Percentiles rank a stretch among this genome's conserved stretches.
Conservation (phyloP, 1,140 invertebrate species). For the Polypedilum vanderplanki region DNA sequence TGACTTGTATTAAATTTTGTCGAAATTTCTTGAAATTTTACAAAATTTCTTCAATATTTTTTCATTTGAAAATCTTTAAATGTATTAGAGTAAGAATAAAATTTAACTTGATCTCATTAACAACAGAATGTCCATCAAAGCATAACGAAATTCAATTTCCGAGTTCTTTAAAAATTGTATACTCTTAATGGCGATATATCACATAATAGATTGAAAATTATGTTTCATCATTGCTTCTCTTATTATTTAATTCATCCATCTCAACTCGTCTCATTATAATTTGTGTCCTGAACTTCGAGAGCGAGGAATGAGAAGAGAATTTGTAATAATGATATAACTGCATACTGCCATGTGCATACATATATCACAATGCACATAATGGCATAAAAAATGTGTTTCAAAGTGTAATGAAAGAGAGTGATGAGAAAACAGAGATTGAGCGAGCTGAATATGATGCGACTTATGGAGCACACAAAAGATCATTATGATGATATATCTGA, state of each 20-base stretch:
- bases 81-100: too few relatives aligned
- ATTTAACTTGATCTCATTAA: too few relatives aligned
- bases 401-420: not conserved
- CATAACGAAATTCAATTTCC: too few relatives aligned
- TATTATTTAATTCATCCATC: not conserved
- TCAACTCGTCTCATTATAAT: not conserved
- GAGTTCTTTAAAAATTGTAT: too few relatives aligned
- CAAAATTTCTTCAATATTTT: too few relatives aligned
- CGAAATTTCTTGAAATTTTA: too few relatives aligned
- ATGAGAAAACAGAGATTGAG: not conserved
- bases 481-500: not conserved
- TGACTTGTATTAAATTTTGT: too few relatives aligned
- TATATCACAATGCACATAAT: not conserved
- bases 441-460: constrained; percentile 1
- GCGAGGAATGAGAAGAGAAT: not conserved
- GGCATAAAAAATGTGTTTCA: not conserved
- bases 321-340: constrained; percentile 19
- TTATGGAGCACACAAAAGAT: not conserved
- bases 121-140: too few relatives aligned
- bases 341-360: not conserved
- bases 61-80: too few relatives aligned
- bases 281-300: not conserved
- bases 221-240: not conserved
- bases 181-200: not conserved
- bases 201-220: not conserved